These are phyloP conservation scores for Hoplias malabaricus DNA, from an alignment of 2,113 vertebrate species.

Conservation along the genomic window DNA sequence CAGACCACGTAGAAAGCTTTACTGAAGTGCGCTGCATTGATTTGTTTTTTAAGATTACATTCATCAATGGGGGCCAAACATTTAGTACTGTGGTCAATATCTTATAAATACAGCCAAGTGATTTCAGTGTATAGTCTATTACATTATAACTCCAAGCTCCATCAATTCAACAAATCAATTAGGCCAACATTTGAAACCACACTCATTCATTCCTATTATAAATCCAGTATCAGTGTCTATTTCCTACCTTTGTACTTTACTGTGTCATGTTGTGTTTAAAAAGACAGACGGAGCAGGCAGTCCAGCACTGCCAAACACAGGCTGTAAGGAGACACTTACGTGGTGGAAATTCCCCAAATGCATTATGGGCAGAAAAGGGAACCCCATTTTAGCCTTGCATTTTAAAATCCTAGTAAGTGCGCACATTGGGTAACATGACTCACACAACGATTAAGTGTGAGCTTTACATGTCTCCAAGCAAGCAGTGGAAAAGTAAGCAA, in stretches of 20 bases:
- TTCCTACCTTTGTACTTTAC: not conserved
- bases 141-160: not conserved
- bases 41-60: no score
- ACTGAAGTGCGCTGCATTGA: no score
- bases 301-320: not conserved
- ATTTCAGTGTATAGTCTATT: not conserved
- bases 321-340: constrained; percentile 4
- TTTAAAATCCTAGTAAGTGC: constrained; percentile 11
- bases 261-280: not conserved
- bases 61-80: no score
- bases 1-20: no score
- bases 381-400: constrained; percentile 22
- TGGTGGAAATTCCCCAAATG: constrained; percentile 21
- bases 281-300: not conserved
- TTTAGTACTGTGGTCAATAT: no score
- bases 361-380: constrained; percentile 7
- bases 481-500: constrained; percentile 50
- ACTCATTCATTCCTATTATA: not conserved
- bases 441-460: constrained; percentile 17
- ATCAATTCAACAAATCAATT: not conserved
- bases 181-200: not conserved
- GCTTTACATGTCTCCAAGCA: constrained; percentile 10
- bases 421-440: constrained; percentile 41
- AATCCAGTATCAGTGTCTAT: not conserved
- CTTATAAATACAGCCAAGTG: no score